Base-by-base conservation (phyloP, 2,888 invertebrate species). In the Drosophila acutilabella region DNA sequence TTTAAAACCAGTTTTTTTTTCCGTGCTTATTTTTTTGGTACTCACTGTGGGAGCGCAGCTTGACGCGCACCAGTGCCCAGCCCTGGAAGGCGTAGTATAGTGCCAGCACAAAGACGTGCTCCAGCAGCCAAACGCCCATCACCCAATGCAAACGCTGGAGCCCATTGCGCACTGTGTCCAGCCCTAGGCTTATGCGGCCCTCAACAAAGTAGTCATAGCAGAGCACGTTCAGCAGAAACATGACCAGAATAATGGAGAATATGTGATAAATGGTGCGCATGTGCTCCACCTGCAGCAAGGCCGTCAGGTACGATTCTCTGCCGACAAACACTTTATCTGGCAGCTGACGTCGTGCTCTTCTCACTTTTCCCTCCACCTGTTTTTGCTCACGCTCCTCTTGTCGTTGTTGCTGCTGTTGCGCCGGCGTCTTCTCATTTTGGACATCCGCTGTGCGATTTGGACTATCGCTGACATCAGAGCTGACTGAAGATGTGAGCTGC, bases 181-280 rank as follows among this genome's bases (percentile, higher is more conserved):
- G 92, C 30, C 95, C 95, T 14, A 91, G 18, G 50, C 83, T 78
- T 23, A 84, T 45, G 26, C 57, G 71, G 7, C 83, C 96, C 71
- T 94, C 94, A 71, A 95, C 95, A 62, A 96, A 93, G 82, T 96
- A 94, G 90, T 97, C 97, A 84, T 95, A 94, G 41, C 80, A 89
- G 11, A 95, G 93, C 18, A 95, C 93, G 6, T 96, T 96, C 84
- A 97, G 95, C 61, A 96, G 92, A 54, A 96, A 94, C 72, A 97
- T 93, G 57, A 97, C 93, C 38, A 98, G 93, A 75, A 96, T 95
- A 16, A 96, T 96, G 50, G 96, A 94, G 92, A 97, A 97, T 75
- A 98, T 95, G 90, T 98, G 96, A 91, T 97, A 97, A 77, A 98
- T 95, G 3, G 97, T 96, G 82, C 94, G 94, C 83, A 98, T 95